Percentiles rank a stretch among this genome's conserved stretches.
Evolutionary conservation across 2,888 invertebrate genomes (phyloP).

Genomic region (Meliscaeva auricollis): DNA sequence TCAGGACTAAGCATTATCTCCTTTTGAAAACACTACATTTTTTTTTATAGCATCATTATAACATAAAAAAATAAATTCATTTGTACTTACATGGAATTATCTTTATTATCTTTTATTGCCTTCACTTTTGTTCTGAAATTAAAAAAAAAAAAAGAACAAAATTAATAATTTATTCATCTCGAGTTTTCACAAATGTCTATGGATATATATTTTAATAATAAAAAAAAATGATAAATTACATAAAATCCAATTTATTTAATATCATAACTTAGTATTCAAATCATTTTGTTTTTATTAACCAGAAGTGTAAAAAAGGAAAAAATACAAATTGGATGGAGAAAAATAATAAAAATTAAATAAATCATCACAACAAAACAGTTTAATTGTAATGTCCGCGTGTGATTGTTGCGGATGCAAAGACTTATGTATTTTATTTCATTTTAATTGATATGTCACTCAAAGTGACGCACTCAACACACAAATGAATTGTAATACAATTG

Average conservation of each 20-base stretch:
- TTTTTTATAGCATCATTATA: too few species aligned
- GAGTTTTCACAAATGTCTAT: background rate
- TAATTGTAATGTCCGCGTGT: conserved; percentile 29
- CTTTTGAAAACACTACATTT: too few species aligned
- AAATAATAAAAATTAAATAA: conserved; percentile 24
- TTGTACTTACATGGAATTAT: conserved; percentile 61
- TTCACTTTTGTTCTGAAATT: conserved; percentile 53
- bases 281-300: conserved; percentile 40
- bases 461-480: conserved; percentile 55
- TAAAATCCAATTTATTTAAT: conserved; percentile 13
- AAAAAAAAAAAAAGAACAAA: conserved; percentile 10
- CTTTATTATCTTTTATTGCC: conserved; percentile 33
- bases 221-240: conserved; percentile 17
- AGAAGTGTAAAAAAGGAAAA: conserved; percentile 24
- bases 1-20: too few species aligned
- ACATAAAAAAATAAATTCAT: too few species aligned
- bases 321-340: background rate
- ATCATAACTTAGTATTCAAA: conserved; percentile 40
- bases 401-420: conserved; percentile 38
- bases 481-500: conserved; percentile 48
- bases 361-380: conserved; percentile 21
- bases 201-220: background rate
- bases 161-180: background rate
- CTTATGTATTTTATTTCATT: conserved; percentile 52
- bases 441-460: conserved; percentile 73